Evolutionary conservation across 2,797 vertebrate genomes (phyloP), one percentile per base, ranked within the genome.

Genomic region (Malurus leucopterus): DNA sequence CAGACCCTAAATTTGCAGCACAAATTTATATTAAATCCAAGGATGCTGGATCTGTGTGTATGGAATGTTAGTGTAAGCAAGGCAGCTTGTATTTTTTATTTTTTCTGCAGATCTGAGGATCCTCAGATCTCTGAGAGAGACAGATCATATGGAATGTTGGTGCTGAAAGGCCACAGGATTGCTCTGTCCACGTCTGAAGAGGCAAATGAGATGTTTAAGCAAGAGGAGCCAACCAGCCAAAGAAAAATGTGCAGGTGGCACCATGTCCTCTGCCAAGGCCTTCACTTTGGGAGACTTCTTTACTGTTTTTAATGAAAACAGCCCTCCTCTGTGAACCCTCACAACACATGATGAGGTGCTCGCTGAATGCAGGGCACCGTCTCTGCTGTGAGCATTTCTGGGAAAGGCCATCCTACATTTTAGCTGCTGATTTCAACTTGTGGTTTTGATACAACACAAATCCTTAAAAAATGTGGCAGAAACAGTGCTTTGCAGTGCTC

Each of bases 261-360:
- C 13, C 10, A 15, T 2, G 20, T 19, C 51, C 9, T 55, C 32
- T 43, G 24, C 24, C 57, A 53, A 7, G 23, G 15, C 29, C 30
- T 47, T 1, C 13, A 67, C 36, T 67, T 24, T 4, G 24, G 27
- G 23, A 32, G 15, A 29, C 19, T 18, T 43, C 11, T 34, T 54
- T 18, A 47, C 72, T 22, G 26, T 21, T 36, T 36, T 36, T 36
- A 36, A 36, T 36, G 36, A 32, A 51, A 86, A 32, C 14, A 54
- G 7, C 19, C 13, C 20, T 59, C 14, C 21, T 27, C 27, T 53
- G 8, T 5, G 27, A 78, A 65, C 34, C 26, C 57, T 21, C 40
- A 61, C 27, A 20, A 12, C 6, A 27, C 0, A 0, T 3, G 11
- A 54, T 6, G 21, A 64, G 16, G 32, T 5, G 36, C 6, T 15